Conservation (phyloP, 2,113 vertebrate genomes). For the Toxostoma redivivum region DNA sequence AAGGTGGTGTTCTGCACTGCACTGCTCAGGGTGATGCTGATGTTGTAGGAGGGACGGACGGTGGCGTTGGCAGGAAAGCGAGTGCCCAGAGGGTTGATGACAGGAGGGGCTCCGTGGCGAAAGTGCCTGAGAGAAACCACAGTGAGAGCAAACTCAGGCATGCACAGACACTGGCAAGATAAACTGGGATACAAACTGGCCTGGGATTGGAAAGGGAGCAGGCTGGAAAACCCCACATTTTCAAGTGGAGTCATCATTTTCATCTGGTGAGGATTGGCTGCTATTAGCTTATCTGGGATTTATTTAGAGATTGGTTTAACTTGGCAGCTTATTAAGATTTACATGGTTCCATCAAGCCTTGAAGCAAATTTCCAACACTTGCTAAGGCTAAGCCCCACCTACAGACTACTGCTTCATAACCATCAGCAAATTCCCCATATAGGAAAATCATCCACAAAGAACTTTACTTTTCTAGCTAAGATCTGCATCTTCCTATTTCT, state of each 20-base stretch:
- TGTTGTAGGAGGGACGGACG: constrained; percentile 69
- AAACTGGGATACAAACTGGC: not conserved
- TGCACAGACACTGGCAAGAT: not conserved
- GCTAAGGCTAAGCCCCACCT: not conserved
- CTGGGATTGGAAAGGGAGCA: not conserved
- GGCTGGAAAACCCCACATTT: not conserved
- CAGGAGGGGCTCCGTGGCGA: constrained; percentile 86
- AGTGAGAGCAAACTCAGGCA: accelerated
- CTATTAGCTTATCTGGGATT: not conserved
- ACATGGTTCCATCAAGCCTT: not conserved
- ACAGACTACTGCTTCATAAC: not conserved
- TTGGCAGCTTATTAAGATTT: constrained; percentile 40
- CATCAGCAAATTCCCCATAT: not conserved
- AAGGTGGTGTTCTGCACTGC: constrained; percentile 70
- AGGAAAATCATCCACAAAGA: not conserved
- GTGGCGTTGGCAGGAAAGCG: constrained; percentile 78
- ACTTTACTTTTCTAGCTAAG: not conserved
- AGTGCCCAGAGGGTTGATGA: constrained; percentile 83
- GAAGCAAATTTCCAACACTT: constrained; percentile 18
- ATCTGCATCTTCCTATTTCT: not conserved
- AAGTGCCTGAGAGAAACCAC: constrained; percentile 76
- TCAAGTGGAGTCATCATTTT: not conserved
- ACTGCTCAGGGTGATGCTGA: constrained; percentile 66
- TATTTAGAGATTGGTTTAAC: constrained; percentile 28
- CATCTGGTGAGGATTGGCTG: not conserved